Evolutionary conservation across 1,140 invertebrate genomes (phyloP).

Genomic region (Trachymyrmex septentrionalis): DNA sequence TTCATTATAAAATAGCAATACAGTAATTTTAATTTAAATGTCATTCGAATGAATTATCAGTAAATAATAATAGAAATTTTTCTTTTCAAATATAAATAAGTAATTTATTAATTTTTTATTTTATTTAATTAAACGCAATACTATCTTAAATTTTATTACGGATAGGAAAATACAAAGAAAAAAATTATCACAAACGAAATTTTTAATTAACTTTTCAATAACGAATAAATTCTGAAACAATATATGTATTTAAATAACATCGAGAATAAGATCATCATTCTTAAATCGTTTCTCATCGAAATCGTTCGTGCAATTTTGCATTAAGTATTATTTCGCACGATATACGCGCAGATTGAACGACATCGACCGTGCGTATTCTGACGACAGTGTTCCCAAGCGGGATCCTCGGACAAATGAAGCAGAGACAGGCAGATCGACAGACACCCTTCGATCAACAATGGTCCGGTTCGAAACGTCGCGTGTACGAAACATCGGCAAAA

Average conservation of each 20-base stretch:
- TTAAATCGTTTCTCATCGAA: neutral
- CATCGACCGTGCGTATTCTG: neutral
- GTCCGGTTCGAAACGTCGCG: neutral
- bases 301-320: neutral
- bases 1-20: neutral
- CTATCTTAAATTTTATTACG: neutral
- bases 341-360: neutral
- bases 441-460: conserved; percentile 25
- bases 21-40: neutral
- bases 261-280: neutral
- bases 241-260: neutral
- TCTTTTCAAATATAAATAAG: neutral
- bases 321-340: neutral
- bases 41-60: neutral
- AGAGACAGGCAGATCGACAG: neutral
- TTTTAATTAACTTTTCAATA: neutral
- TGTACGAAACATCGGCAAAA: conserved; percentile 38
- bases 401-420: neutral
- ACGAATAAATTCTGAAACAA: neutral
- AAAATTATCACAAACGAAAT: neutral
- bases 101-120: neutral
- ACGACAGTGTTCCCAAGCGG: neutral
- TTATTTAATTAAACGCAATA: neutral
- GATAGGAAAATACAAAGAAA: neutral
- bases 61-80: neutral